Percentiles rank a stretch among this genome's conserved stretches.
Evolutionary conservation across 2,888 invertebrate species (phyloP).

Genomic region (Tachina lurida): DNA sequence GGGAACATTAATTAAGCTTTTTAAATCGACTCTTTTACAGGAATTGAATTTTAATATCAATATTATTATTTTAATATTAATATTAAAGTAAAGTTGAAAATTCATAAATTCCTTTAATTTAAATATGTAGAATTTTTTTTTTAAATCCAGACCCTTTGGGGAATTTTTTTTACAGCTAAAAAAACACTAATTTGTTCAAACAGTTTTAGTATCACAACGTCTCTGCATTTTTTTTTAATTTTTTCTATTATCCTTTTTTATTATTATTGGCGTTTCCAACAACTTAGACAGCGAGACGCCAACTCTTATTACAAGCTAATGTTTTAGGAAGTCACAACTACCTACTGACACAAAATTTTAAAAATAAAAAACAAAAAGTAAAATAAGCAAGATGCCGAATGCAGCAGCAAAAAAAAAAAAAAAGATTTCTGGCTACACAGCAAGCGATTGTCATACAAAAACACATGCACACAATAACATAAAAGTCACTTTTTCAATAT

Average conservation of each 20-base stretch:
- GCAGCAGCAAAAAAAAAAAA: slow-evolving; percentile 25
- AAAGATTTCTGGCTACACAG: slow-evolving; percentile 35
- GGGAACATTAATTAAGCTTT: too few species aligned
- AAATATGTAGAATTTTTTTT: neutral
- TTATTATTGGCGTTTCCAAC: slow-evolving; percentile 2
- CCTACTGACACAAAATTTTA: slow-evolving; percentile 40
- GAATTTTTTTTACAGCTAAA: neutral
- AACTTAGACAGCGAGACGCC: slow-evolving; percentile 66
- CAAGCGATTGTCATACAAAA: slow-evolving; percentile 23
- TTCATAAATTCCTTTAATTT: too few species aligned
- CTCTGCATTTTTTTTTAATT: neutral
- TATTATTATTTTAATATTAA: too few species aligned
- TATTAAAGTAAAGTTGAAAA: too few species aligned
- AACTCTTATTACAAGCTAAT: slow-evolving; percentile 59
- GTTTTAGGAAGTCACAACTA: slow-evolving; percentile 38
- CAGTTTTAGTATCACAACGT: neutral
- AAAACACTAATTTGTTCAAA: neutral
- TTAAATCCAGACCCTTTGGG: neutral
- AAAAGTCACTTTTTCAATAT: slow-evolving; percentile 28
- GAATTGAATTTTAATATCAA: too few species aligned
- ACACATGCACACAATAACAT: neutral
- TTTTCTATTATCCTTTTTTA: neutral
- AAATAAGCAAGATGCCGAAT: slow-evolving; percentile 40
- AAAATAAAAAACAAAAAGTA: slow-evolving; percentile 20
- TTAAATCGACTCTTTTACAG: too few species aligned